A percentile compares a stretch with the other conserved stretches of the same genome.
Conservation (phyloP, 2,888 invertebrate species). For the Microdon myrmicae region DNA sequence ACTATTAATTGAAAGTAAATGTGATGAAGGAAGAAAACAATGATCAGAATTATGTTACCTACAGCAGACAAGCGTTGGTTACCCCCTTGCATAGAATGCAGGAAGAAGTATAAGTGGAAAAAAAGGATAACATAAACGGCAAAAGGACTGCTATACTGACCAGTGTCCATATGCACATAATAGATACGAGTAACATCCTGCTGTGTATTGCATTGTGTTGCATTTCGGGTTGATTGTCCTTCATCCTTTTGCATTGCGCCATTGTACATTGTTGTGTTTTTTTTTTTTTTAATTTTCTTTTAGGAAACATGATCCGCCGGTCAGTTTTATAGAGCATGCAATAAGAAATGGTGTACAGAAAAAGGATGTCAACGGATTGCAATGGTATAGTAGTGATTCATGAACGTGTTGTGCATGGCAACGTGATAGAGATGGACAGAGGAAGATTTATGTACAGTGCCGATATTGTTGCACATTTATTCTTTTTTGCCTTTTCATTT, state of each 20-base stretch:
- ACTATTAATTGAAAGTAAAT: constrained; percentile 38
- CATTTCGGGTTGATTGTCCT: constrained; percentile 18
- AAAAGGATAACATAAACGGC: constrained; percentile 19
- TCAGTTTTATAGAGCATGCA: constrained; percentile 22
- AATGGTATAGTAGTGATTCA: neutral
- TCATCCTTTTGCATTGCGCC: constrained; percentile 48
- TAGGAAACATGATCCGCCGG: constrained; percentile 15
- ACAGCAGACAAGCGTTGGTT: constrained; percentile 22
- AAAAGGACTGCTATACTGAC: constrained; percentile 32
- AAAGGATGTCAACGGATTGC: constrained; percentile 34
- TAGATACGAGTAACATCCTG: constrained; percentile 35
- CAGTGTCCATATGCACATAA: constrained; percentile 43
- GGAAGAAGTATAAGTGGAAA: neutral
- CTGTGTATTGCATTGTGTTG: constrained; percentile 43
- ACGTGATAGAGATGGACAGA: neutral
- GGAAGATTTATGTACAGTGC: neutral
- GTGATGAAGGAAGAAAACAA: constrained; percentile 22
- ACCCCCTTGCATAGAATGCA: constrained; percentile 18
- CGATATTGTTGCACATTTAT: constrained; percentile 2
- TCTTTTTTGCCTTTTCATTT: neutral
- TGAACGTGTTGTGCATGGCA: neutral
- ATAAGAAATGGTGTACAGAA: constrained; percentile 8
- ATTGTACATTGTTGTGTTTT: constrained; percentile 43
- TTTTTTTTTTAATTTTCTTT: constrained; percentile 8
- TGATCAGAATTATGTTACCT: constrained; percentile 31